phyloP scores from a whole-genome alignment of 2,888 invertebrate genomes.

The Drosophila meridiana region DNA sequence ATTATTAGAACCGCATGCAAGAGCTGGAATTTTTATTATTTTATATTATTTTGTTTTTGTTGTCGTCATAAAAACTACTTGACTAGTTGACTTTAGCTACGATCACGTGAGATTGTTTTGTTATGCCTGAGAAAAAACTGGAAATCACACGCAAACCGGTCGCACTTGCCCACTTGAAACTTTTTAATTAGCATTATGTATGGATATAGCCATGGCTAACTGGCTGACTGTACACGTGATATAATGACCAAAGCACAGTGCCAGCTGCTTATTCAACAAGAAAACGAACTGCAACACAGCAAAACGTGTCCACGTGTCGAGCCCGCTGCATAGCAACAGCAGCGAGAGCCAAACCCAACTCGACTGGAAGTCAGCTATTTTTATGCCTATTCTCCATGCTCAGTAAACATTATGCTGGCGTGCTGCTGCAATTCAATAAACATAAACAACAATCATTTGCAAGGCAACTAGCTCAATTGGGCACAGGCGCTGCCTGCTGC shows the following conservation, averaged over 20 bases:
- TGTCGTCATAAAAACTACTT: conserved; percentile 4
- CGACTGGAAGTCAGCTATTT: conserved; percentile 1
- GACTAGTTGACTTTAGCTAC: neutral
- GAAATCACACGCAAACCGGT: conserved; percentile 44
- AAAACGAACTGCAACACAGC: conserved; percentile 11
- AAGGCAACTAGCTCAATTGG: conserved; percentile 37
- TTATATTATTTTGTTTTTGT: neutral
- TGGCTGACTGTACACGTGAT: conserved; percentile 52
- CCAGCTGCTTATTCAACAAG: conserved; percentile 25
- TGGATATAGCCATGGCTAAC: conserved; percentile 9
- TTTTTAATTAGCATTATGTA: neutral
- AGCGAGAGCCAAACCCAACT: conserved; percentile 26
- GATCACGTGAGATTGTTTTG: conserved; percentile 45
- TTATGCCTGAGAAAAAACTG: conserved; percentile 28
- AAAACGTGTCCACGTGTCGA: conserved; percentile 72
- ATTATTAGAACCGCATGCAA: conserved; percentile 4
- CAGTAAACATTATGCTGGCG: conserved; percentile 28
- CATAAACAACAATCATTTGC: conserved; percentile 29
- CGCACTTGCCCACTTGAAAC: conserved; percentile 23
- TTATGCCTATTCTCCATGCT: neutral
- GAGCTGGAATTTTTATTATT: neutral
- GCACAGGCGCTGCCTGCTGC: conserved; percentile 24
- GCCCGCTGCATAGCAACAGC: conserved; percentile 55
- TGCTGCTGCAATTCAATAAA: conserved; percentile 57
- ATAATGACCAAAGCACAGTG: conserved; percentile 28